Evolutionary conservation across 2,797 vertebrate genomes (phyloP), one percentile per base, ranked within the genome.

Genomic region (Sus cebifrons): DNA sequence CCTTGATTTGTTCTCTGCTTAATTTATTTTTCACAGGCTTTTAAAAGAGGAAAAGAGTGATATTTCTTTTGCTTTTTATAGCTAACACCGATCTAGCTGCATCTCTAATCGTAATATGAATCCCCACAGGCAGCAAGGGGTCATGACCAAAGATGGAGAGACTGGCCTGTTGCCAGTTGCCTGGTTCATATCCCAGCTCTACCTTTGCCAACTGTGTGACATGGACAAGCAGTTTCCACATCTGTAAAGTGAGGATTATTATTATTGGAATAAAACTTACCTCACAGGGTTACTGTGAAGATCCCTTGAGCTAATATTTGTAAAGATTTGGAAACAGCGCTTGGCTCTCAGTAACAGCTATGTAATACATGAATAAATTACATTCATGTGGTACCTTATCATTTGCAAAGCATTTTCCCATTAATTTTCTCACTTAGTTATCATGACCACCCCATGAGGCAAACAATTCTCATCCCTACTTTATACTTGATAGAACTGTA

Each of bases 291-390:
- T 95, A 89, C 64, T 85, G 54, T 52, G 87, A 95, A 77, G 79
- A 96, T 92, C 92, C 93, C 27, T 77, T 93, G 73, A 93, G 65
- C 85, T 92, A 95, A 93, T 93, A 95, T 95, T 87, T 96, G 81
- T 60, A 96, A 93, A 89, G 92, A 78, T 96, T 92, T 90, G 91
- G 73, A 81, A 97, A 85, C 52, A 75, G 49, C 58, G 52, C 14
- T 90, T 92, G 89, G 68, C 89, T 92, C 77, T 71, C 20, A 92
- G 92, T 95, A 70, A 85, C 94, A 65, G 27, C 87, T 86, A 10
- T 79, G 64, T 95, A 88, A 94, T 89, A 65, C 62, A 94, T 67
- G 95, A 94, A 94, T 87, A 96, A 93, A 90, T 95, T 83, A 90
- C 68, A 77, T n/a, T 94, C 79, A 87, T 64, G 13, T 21, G 81